Evolutionary conservation across 2,797 vertebrate genomes (phyloP), one percentile per base, ranked within the genome.

Genomic region (Pseudomugil gertrudae): DNA sequence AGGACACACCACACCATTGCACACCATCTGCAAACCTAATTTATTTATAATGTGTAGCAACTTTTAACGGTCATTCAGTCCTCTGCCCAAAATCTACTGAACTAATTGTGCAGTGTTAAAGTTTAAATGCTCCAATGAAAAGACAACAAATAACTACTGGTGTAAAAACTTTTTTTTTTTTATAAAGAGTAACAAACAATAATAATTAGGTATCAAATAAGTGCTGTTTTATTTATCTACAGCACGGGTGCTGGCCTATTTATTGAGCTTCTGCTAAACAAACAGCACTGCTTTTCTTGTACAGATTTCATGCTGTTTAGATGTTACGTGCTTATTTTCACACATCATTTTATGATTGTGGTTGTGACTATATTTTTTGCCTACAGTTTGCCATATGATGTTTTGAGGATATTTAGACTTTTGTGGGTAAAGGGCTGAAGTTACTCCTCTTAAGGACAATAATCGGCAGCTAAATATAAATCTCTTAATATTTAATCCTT

Each of bases 381-480:
- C 50, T 4, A 56, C 9, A 24, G 3, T 27, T 66, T 38, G 4
- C 19, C 29, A 5, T 45, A 32, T 33, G n/a, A n/a, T n/a, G 32
- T 2, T 10, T 40, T 52, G 47, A 13, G 3, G 4, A 27, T 2
- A 27, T 62, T 57, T 59, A 57, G 33, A 58, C 26, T 48, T 54
- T 24, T 32, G 54, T 45, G 1, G 17, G 11, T 14, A 52, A 36
- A 36, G 5, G 33, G 13, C 33, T 9, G 23, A 63, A 17, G 13
- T 35, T 36, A 24, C 27, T 27, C 29, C 47, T 36, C n/a, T 43
- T 11, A 51, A 45, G 3, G 52, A 62, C 26, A 19, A 21, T n/a
- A 15, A 68, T 32, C 47, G 54, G 65, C 60, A 54, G 45, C 57
- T 66, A 66, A 59, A 63, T 71, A 15, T 27, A 50, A 69, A 55